phyloP scores from a whole-genome alignment of 2,888 invertebrate species.

The Hermodice carunculata region DNA sequence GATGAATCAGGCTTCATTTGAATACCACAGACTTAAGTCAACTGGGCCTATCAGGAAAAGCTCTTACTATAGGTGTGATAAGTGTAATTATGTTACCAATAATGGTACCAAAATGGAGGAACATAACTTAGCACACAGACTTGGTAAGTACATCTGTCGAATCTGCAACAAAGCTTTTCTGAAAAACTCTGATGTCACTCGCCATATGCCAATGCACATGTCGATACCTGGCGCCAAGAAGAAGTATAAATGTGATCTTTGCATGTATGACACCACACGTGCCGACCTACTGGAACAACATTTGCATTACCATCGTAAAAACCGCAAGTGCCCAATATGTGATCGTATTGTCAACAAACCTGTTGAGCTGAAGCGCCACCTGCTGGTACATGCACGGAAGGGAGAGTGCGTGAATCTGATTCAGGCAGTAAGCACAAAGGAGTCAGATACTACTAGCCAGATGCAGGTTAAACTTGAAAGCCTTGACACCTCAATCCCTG shows the following conservation, averaged over 20 bases:
- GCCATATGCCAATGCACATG: constrained; percentile 33
- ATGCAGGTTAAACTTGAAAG: neutral
- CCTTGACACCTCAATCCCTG: neutral
- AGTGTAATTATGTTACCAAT: constrained; percentile 24
- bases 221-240: constrained; percentile 4
- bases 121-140: constrained; percentile 26
- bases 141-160: constrained; percentile 27
- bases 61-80: constrained; percentile 21
- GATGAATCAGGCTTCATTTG: too few relatives aligned
- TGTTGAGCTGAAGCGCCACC: neutral
- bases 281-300: constrained; percentile 16
- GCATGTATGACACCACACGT: constrained; percentile 11
- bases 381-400: too few relatives aligned
- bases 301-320: constrained; percentile 20
- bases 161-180: constrained; percentile 30
- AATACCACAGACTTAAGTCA: too few relatives aligned
- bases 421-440: too few relatives aligned
- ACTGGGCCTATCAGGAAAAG: too few relatives aligned
- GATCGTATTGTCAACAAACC: too few relatives aligned
- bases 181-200: constrained; percentile 28
- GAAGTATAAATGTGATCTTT: constrained; percentile 21
- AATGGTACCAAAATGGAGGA: constrained; percentile 8
- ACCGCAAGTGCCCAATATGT: too few relatives aligned
- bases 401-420: too few relatives aligned
- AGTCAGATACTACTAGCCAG: neutral